These are phyloP conservation scores for Dipodomys merriami DNA, from an alignment of 2,113 vertebrate species.

Conservation along the genomic window DNA sequence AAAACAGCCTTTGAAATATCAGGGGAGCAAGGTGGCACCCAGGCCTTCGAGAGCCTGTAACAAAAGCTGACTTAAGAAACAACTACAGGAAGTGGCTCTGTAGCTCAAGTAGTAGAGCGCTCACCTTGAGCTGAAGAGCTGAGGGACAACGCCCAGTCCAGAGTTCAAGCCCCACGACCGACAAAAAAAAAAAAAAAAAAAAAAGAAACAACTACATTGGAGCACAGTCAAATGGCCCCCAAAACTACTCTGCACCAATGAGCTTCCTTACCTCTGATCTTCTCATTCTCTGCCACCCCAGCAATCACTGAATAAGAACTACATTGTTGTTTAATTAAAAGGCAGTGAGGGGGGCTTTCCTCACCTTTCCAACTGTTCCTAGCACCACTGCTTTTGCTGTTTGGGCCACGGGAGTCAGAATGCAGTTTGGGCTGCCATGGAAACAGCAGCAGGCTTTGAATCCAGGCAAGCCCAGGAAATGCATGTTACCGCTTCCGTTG, in stretches of 20 bases:
- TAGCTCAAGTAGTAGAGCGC: no score
- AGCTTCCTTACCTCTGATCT: not conserved
- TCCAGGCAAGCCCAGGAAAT: not conserved
- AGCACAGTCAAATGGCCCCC: not conserved
- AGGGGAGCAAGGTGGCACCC: not conserved
- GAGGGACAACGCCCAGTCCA: no score
- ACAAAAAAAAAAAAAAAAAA: no score
- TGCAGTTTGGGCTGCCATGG: slow-evolving; percentile 58
- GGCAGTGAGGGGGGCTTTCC: not conserved
- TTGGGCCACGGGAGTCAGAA: not conserved
- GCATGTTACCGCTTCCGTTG: not conserved
- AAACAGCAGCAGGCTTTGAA: slow-evolving; percentile 29
- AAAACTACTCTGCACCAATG: fast-evolving
- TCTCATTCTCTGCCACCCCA: no score
- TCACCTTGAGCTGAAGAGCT: no score
- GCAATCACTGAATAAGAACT: no score
- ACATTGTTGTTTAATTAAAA: slow-evolving; percentile 22
- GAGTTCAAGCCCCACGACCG: no score
- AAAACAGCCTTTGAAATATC: not conserved
- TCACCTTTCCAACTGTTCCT: not conserved
- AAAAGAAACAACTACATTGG: fast-evolving
- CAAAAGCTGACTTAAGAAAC: not conserved
- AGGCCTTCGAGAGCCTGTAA: not conserved
- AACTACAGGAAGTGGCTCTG: no score
- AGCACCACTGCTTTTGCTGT: not conserved